Conservation (phyloP, 2,113 vertebrate genomes). For the Turdus rufiventris region DNA sequence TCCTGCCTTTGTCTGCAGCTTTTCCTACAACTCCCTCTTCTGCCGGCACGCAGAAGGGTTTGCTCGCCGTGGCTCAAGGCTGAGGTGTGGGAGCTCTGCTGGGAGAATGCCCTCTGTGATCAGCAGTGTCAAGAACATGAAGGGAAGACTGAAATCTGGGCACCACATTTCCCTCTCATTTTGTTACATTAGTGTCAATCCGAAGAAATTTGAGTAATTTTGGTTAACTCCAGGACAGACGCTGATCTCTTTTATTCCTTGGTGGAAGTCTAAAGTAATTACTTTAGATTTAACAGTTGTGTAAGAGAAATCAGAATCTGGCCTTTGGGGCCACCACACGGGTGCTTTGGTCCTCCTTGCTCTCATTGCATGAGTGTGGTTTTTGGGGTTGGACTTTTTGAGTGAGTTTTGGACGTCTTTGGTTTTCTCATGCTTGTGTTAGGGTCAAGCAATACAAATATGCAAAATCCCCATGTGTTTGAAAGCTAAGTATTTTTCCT, state of each 20-base stretch:
- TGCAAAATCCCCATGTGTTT: background rate
- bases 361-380: fast-evolving
- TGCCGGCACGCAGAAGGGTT: constrained; percentile 51
- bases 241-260: constrained; percentile 3
- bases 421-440: background rate
- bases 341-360: background rate
- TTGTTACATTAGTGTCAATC: constrained; percentile 15
- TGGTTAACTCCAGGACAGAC: background rate
- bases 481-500: background rate
- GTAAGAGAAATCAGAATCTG: constrained; percentile 8
- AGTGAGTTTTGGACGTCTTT: background rate
- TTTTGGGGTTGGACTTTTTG: background rate
- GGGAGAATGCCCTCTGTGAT: background rate
- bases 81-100: background rate
- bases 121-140: fast-evolving
- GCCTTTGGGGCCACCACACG: fast-evolving
- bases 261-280: constrained; percentile 37
- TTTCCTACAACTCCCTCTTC: constrained; percentile 72
- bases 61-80: background rate
- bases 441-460: background rate
- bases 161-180: constrained; percentile 11
- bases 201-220: background rate
- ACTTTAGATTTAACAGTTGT: background rate
- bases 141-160: constrained; percentile 4
- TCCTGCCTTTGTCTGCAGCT: constrained; percentile 37